phyloP scores from a whole-genome alignment of 2,888 invertebrate species.

The Agriotes lineatus region DNA sequence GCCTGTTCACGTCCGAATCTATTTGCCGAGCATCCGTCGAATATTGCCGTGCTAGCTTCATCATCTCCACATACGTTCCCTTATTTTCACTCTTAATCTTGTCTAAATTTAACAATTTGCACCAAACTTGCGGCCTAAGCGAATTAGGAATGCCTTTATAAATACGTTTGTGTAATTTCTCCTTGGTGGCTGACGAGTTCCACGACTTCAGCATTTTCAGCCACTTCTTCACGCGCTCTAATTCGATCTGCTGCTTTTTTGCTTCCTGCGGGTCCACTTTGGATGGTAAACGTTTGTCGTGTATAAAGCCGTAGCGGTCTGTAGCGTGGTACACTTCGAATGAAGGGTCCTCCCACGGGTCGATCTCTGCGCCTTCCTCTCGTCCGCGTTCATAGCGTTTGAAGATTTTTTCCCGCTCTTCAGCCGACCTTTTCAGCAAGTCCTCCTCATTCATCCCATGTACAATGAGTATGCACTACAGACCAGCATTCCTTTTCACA shows the following conservation, averaged over 20 bases:
- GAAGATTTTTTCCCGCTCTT: conserved; percentile 94
- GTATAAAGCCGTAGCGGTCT: conserved; percentile 98
- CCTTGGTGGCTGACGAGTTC: conserved; percentile 78
- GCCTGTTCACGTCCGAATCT: conserved; percentile 98
- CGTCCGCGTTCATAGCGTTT: conserved; percentile 87
- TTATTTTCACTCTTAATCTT: conserved; percentile 81
- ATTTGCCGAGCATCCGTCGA: conserved; percentile 98
- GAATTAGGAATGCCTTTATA: conserved; percentile 97
- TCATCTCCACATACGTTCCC: conserved; percentile 90
- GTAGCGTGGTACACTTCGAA: conserved; percentile 94
- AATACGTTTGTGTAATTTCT: conserved; percentile 87
- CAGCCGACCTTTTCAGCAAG: conserved; percentile 86
- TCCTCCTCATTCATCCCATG: conserved; percentile 82
- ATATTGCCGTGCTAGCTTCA: conserved; percentile 86
- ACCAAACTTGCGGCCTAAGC: conserved; percentile 84
- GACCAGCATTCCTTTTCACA: conserved; percentile 57
- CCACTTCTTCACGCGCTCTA: conserved; percentile 96
- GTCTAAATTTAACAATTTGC: conserved; percentile 84
- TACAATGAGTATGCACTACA: conserved; percentile 54
- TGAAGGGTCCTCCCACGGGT: conserved; percentile 97
- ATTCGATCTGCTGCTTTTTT: conserved; percentile 84
- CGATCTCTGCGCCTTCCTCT: conserved; percentile 90
- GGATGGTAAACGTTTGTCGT: conserved; percentile 87
- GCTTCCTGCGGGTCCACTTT: conserved; percentile 81
- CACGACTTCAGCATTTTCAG: conserved; percentile 92